Base-by-base conservation (phyloP, 2,797 vertebrate genomes). In the Craterocephalus amniculus region DNA sequence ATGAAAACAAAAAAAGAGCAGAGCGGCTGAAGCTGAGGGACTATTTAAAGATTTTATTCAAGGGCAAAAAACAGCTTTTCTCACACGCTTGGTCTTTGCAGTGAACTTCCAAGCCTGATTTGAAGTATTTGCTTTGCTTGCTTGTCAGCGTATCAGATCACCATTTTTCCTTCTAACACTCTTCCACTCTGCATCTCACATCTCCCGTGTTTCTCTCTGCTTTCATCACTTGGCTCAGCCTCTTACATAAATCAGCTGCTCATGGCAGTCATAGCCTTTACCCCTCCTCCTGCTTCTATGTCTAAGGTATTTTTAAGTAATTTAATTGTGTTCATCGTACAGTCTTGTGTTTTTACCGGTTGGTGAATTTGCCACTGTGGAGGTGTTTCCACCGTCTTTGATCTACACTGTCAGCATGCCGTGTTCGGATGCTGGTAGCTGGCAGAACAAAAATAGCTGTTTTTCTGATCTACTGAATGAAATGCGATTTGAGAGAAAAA, bases 351-450 rank as follows among this genome's bases (percentile, higher is more conserved):
- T 18, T 36, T 26, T 63, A 68, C 58, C 78, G 69, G 72, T 32
- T 77, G 54, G 61, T 36, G 20, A 58, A 34, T 71, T 77, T 82
- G 63, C 29, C 54, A 66, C 59, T 49, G 63, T 58, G 66, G 74
- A 70, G 65, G 78, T 66, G 71, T 54, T 24, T 38, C 45, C 43
- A 59, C 45, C 48, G 57, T 32, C 69, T 81, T 64, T 78, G 70
- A 85, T 83, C 63, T 52, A 31, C 63, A 8, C 8, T 64, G 18
- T 67, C 24, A 38, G 63, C 22, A n/a, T 13, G 2, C 18, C 59
- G 66, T 62, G 63, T 6, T 22, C 13, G 27, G n/a, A 75, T 49
- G 38, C 24, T 16, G 8, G 24, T 31, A 61, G 26, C 26, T 75
- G 74, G 72, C 72, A 54, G 36, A 40, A 40, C 38, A 16, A 16